Percentiles rank a stretch among this genome's conserved stretches.
phyloP scores from a whole-genome alignment of 23 tunicate genomes.

The Corella eumyota region DNA sequence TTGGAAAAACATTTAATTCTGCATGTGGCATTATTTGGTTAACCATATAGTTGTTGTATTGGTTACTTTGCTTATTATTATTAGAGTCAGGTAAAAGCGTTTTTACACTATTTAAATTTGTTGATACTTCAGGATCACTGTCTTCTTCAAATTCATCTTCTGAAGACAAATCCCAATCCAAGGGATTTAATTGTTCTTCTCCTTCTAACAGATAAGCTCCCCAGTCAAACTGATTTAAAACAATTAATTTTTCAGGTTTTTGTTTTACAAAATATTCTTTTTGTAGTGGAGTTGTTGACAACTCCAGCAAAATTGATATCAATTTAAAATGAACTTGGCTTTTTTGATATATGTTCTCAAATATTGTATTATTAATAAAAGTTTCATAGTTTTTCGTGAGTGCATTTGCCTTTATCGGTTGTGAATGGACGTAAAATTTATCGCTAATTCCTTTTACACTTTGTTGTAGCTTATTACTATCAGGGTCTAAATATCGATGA shows the following conservation, averaged over 20 bases:
- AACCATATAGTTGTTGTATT: too few species aligned
- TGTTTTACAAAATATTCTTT: slow-evolving; percentile 8
- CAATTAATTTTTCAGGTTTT: not conserved
- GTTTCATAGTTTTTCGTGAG: slow-evolving; percentile 8
- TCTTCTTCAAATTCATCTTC: slow-evolving; percentile 16
- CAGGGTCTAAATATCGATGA: slow-evolving; percentile 53
- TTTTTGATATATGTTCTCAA: slow-evolving; percentile 10
- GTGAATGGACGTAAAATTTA: slow-evolving; percentile 59
- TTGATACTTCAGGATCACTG: not conserved
- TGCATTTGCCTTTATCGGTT: slow-evolving; percentile 42
- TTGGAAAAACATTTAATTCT: not conserved
- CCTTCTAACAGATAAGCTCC: slow-evolving; percentile 57
- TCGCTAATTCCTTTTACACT: slow-evolving; percentile 51
- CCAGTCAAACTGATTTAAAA: slow-evolving; percentile 51
- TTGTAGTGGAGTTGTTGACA: slow-evolving; percentile 41
- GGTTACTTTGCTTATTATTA: too few species aligned
- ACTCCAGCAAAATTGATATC: slow-evolving; percentile 23
- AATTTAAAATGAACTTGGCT: slow-evolving; percentile 54
- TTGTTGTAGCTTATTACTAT: slow-evolving; percentile 38
- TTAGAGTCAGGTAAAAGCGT: not conserved
- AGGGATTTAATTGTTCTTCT: slow-evolving; percentile 64
- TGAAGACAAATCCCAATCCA: slow-evolving; percentile 46
- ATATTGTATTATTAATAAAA: slow-evolving; percentile 21
- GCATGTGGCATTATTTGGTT: too few species aligned
- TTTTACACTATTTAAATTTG: not conserved